These are phyloP conservation scores for Smutsia temminckii DNA, from an alignment of 2,797 vertebrate genomes.

Conservation along the genomic window DNA sequence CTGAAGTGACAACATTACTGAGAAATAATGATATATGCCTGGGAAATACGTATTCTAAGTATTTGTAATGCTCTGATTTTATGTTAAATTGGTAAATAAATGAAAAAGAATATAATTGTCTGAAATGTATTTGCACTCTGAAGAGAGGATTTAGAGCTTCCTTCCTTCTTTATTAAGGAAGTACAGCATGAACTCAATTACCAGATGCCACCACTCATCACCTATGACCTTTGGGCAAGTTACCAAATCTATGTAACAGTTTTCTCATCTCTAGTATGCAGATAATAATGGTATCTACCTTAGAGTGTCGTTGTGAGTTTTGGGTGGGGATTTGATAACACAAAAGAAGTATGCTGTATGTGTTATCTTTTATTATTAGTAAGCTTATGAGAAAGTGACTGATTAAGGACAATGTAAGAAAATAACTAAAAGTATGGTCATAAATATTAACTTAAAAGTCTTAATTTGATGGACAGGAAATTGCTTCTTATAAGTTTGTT, in stretches of 20 bases:
- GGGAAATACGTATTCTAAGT: not conserved
- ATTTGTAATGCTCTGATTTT: not conserved
- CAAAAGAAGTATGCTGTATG: not conserved
- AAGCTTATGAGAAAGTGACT: not conserved
- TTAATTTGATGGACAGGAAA: not conserved
- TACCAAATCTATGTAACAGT: not conserved
- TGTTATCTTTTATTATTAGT: not conserved
- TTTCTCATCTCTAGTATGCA: not conserved
- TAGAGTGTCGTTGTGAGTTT: not conserved
- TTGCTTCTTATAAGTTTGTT: constrained; percentile 22
- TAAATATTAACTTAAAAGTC: constrained; percentile 11
- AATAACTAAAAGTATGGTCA: not conserved
- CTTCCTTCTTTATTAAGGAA: not conserved
- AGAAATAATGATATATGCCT: not conserved
- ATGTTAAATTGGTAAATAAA: not conserved
- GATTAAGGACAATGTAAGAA: not conserved
- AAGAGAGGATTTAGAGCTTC: not conserved
- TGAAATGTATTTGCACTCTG: not conserved
- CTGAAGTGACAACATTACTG: not conserved
- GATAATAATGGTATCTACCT: not conserved
- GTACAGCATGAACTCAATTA: not conserved
- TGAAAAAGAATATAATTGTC: not conserved
- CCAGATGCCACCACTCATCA: not conserved
- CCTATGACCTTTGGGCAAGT: not conserved
- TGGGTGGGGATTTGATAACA: not conserved